Conservation (phyloP, 2,797 vertebrate genomes). For the Chromobotia macracanthus region DNA sequence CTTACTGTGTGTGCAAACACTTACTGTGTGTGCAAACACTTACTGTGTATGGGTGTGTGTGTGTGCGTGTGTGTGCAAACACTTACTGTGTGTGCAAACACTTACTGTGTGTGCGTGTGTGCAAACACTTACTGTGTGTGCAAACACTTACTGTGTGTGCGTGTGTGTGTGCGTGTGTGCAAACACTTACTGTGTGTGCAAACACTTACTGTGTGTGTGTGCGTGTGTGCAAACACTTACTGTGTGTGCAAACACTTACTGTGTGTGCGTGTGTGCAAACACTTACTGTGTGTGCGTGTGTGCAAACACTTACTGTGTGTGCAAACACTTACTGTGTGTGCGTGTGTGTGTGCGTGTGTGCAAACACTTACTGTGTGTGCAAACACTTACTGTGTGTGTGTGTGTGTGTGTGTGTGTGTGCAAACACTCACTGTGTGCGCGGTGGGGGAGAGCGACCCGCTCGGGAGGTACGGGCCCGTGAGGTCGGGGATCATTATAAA, state of each 20-base stretch:
- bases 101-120: too few species aligned
- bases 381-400: too few species aligned
- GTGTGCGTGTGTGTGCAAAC: too few species aligned
- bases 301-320: background rate
- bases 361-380: too few species aligned
- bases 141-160: slow-evolving; percentile 76
- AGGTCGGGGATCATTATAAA: slow-evolving; percentile 99
- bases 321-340: slow-evolving; percentile 76
- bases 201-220: too few species aligned
- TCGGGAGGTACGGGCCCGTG: slow-evolving; percentile 95
- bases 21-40: slow-evolving; percentile 81
- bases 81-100: too few species aligned
- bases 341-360: too few species aligned
- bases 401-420: too few species aligned
- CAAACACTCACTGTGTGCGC: slow-evolving; percentile 79
- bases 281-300: too few species aligned
- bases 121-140: slow-evolving; percentile 53
- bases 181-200: too few species aligned
- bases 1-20: slow-evolving; percentile 18
- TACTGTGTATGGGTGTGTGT: slow-evolving; percentile 58
- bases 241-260: slow-evolving; percentile 80
- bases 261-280: too few species aligned
- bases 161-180: too few species aligned
- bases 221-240: slow-evolving; percentile 24
- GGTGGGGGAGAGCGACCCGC: slow-evolving; percentile 95